Evolutionary conservation across 2,797 vertebrate genomes (phyloP).

Genomic region (Catharus ustulatus): DNA sequence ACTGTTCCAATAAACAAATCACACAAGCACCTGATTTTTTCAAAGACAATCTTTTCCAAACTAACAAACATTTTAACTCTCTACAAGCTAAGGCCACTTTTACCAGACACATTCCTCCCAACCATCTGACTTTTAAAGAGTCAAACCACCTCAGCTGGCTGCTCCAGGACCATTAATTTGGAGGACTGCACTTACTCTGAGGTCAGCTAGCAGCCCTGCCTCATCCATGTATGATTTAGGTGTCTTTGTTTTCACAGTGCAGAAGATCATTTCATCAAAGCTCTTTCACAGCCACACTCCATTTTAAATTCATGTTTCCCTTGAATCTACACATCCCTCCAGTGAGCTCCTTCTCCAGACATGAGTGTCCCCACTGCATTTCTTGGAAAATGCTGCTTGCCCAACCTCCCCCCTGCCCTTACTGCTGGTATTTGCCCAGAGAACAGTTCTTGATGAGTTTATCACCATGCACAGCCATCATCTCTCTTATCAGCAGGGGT

Average conservation of each 20-base stretch:
- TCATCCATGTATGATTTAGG: fast-evolving
- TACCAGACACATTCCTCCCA: background rate
- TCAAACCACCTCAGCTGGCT: background rate
- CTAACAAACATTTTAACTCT: background rate
- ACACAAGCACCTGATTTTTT: background rate
- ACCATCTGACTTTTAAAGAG: background rate
- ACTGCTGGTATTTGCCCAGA: background rate
- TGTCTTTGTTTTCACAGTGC: background rate
- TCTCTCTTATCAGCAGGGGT: background rate
- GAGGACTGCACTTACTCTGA: background rate
- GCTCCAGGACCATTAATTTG: background rate
- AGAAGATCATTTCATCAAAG: background rate
- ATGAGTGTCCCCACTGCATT: background rate
- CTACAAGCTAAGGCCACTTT: background rate
- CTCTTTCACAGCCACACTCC: background rate
- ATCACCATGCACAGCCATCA: background rate
- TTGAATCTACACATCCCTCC: background rate
- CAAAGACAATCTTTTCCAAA: background rate
- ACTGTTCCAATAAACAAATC: background rate
- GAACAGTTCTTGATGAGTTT: background rate
- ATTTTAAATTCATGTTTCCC: background rate
- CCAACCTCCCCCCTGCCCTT: background rate
- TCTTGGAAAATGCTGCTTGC: background rate
- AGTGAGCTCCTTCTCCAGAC: background rate
- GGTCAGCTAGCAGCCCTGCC: background rate